Evolutionary conservation across 2,888 invertebrate species (phyloP).

Genomic region (Macrophya annulata): DNA sequence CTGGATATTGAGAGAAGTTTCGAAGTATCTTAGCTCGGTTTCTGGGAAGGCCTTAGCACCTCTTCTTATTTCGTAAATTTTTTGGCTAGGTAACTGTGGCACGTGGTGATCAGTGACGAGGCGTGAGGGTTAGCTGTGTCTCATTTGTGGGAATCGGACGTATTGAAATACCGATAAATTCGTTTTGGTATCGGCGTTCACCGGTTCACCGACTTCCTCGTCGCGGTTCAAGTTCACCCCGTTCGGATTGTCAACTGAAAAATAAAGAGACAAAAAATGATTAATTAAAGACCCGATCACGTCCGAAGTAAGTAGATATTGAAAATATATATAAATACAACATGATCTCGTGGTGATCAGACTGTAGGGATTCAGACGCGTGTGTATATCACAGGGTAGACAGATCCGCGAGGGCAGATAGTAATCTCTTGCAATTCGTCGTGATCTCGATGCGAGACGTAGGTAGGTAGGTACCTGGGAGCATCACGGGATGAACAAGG

Average conservation of each 20-base stretch:
- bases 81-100: constrained; percentile 2
- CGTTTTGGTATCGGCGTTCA: constrained; percentile 14
- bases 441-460: constrained; percentile 39
- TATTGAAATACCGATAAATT: constrained; percentile 45
- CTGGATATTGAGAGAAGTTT: background rate
- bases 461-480: background rate
- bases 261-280: background rate
- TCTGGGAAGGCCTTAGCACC: background rate
- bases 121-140: background rate
- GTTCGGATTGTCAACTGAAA: constrained; percentile 20
- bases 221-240: background rate
- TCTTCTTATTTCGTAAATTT: background rate
- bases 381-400: constrained; percentile 48
- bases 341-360: constrained; percentile 29
- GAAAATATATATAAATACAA: too few species aligned
- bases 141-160: constrained; percentile 26
- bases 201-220: constrained; percentile 43
- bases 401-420: constrained; percentile 51
- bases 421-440: constrained; percentile 51
- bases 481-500: background rate
- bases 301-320: too few species aligned
- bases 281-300: too few species aligned
- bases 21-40: background rate
- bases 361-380: constrained; percentile 43
- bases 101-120: constrained; percentile 31